phyloP scores from a whole-genome alignment of 2,113 vertebrate genomes.

The Microtus montanus region DNA sequence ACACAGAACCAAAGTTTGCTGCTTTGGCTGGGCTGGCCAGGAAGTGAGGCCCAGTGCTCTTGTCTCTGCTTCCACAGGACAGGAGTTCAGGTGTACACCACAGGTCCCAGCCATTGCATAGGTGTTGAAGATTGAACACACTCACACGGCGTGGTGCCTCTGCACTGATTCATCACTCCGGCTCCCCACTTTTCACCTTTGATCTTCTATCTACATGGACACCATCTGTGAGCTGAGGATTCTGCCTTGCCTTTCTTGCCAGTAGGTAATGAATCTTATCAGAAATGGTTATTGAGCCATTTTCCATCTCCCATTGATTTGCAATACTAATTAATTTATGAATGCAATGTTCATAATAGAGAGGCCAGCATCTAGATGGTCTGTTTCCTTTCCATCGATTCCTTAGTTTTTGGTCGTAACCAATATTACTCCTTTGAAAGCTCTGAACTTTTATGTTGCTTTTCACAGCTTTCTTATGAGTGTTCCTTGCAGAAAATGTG shows the following conservation, averaged over 20 bases:
- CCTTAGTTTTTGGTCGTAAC: neutral
- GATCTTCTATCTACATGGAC: neutral
- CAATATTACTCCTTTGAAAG: neutral
- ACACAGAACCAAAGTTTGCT: neutral
- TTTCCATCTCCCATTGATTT: neutral
- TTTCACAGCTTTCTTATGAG: neutral
- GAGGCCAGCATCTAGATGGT: neutral
- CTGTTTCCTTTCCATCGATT: neutral
- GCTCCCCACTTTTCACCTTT: neutral
- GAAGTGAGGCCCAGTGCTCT: neutral
- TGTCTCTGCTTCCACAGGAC: neutral
- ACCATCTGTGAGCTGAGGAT: neutral
- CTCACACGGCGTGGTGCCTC: neutral
- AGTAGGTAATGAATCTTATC: neutral
- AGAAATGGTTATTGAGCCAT: neutral
- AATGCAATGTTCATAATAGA: fast-evolving
- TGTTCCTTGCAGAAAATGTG: neutral
- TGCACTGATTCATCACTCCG: no score
- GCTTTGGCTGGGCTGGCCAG: neutral
- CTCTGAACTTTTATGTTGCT: neutral
- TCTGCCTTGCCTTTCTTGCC: neutral
- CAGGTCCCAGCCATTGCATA: neutral
- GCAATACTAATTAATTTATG: neutral
- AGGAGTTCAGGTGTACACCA: neutral
- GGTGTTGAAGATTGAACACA: neutral